Evolutionary conservation across 92 coral and sea anemone genomes (phyloP).

Genomic region (Diadumene lineata): DNA sequence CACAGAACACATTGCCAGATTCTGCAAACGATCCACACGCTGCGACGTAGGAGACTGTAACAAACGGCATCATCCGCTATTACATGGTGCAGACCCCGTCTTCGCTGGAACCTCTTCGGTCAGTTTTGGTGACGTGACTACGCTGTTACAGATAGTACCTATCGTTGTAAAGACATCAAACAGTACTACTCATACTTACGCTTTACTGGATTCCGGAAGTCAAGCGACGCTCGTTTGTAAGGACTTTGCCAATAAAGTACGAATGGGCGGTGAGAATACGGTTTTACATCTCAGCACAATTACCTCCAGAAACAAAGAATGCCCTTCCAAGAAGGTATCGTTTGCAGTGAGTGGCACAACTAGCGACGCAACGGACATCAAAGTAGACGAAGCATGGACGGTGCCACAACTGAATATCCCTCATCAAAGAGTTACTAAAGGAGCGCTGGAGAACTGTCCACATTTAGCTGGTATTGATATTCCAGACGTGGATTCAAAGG

Average conservation of each 20-base stretch:
- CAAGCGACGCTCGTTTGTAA: conserved; percentile 46
- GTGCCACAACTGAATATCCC: conserved; percentile 46
- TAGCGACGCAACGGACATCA: conserved; percentile 5
- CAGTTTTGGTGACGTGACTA: conserved; percentile 18
- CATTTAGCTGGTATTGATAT: conserved; percentile 32
- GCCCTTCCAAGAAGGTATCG: conserved; percentile 44
- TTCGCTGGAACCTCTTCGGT: conserved; percentile 34
- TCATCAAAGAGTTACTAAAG: conserved; percentile 28
- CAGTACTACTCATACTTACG: conserved; percentile 48
- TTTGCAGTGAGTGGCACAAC: conserved; percentile 18
- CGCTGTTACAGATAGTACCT: conserved; percentile 59
- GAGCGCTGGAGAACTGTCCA: conserved; percentile 31
- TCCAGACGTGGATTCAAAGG: conserved; percentile 42
- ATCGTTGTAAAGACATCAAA: conserved; percentile 32
- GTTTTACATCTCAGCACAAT: conserved; percentile 47
- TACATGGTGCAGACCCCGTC: conserved; percentile 51
- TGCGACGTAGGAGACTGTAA: conserved; percentile 40
- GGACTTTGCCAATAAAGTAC: conserved; percentile 35
- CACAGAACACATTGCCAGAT: conserved; percentile 41
- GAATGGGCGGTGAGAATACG: conserved; percentile 36
- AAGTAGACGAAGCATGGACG: conserved; percentile 53
- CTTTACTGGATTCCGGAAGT: conserved; percentile 61
- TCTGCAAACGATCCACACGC: conserved; percentile 22
- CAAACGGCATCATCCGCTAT: conserved; percentile 49
- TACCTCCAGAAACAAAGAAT: conserved; percentile 36